phyloP scores from a whole-genome alignment of 2,113 vertebrate species.

The Hyla sarda region DNA sequence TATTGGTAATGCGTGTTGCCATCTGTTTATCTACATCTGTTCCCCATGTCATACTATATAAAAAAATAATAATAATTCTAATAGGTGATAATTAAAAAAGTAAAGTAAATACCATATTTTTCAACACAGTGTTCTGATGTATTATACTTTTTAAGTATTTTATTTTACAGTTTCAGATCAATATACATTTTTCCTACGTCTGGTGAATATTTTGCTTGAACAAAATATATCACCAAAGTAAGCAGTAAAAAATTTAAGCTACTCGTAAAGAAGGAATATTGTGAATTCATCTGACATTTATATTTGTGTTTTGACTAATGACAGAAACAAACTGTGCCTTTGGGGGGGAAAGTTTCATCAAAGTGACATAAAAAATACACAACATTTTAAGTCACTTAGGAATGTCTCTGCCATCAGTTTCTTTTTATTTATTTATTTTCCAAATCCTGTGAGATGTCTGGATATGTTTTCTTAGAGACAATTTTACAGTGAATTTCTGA shows the following conservation, averaged over 20 bases:
- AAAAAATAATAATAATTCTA: conserved; percentile 28
- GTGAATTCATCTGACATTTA: conserved; percentile 37
- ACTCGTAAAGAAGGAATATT: conserved; percentile 39
- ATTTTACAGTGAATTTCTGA: not conserved
- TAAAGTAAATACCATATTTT: conserved; percentile 18
- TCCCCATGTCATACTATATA: conserved; percentile 30
- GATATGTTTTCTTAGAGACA: not conserved
- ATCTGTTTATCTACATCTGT: conserved; percentile 52
- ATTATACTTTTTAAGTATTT: not conserved
- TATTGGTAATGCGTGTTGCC: conserved; percentile 41
- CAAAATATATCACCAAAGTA: conserved; percentile 22
- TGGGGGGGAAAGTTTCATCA: conserved; percentile 36
- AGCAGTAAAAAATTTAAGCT: conserved; percentile 29
- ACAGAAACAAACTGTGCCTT: conserved; percentile 17
- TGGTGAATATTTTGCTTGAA: not conserved
- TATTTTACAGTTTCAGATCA: not conserved
- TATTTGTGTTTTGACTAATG: conserved; percentile 36
- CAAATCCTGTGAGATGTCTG: conserved; percentile 1
- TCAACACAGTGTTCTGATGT: not conserved
- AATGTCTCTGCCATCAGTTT: conserved; percentile 14
- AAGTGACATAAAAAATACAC: conserved; percentile 34
- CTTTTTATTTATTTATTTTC: not conserved
- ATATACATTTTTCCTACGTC: conserved; percentile 18
- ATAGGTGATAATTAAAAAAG: conserved; percentile 55
- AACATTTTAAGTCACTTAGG: conserved; percentile 38